These are phyloP conservation scores for Tribolium castaneum DNA, from an alignment of 1,140 invertebrate genomes.

Conservation along the genomic window DNA sequence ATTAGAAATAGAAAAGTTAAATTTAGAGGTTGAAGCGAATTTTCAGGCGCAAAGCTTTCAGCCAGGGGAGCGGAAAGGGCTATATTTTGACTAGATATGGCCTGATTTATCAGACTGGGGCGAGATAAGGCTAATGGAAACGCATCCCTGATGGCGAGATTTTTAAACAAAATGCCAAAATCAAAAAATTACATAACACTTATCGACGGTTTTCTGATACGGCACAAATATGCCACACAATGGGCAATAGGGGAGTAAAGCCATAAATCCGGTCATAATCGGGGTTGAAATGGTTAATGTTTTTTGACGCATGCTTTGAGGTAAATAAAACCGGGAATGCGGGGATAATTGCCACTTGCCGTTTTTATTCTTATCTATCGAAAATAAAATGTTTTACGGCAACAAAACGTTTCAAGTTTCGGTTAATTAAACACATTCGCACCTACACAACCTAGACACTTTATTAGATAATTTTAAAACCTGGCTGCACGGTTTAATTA, in stretches of 20 bases:
- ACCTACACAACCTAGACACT: neutral
- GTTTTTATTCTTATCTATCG: neutral
- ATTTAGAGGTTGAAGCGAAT: neutral
- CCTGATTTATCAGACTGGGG: neutral
- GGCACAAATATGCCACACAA: neutral
- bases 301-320: constrained; percentile 9
- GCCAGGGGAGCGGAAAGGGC: no score
- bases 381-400: neutral
- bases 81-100: no score
- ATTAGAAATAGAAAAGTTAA: neutral
- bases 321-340: neutral
- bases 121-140: neutral
- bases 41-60: no score
- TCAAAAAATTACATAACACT: no score
- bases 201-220: neutral
- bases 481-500: neutral
- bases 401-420: neutral
- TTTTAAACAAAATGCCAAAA: no score
- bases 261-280: constrained; percentile 8
- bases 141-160: neutral
- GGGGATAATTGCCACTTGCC: neutral
- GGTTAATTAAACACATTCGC: neutral
- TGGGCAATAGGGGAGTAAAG: neutral
- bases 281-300: constrained; percentile 11
- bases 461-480: neutral